Evolutionary conservation across 2,797 vertebrate species (phyloP), one percentile per base, ranked within the genome.

Genomic region (Pagetopsis macropterus): DNA sequence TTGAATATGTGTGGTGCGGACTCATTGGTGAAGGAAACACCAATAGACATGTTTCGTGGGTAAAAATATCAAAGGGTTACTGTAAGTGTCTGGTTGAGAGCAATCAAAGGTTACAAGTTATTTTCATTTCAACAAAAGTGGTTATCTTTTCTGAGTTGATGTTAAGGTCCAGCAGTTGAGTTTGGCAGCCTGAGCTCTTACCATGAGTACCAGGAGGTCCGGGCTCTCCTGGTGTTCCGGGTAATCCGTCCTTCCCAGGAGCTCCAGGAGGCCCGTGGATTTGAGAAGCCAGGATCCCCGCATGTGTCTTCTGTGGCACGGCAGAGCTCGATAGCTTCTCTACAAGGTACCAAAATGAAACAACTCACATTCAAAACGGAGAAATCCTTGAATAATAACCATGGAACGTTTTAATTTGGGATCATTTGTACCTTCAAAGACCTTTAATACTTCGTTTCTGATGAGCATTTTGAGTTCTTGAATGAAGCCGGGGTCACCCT

Each of bases 401-500:
- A 45, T 33, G 52, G 23, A 4, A 40, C 57, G 43, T 58, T 0
- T 37, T 21, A 19, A 60, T 75, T 21, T 45, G 11, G 40, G 59
- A 57, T 5, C 4, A 68, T 65, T 54, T 91, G 88, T 95, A 99
- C 98, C 98, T 97, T 98, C 97, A 93, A 99, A 96, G 89, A 98
- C 90, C 67, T 94, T 95, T 72, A 96, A 88, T 72, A 99, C 96
- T 89, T 99, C 97, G 87, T 91, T 96, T 91, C 90, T 95, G 87
- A 99, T 97, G 43, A 97, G 96, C 65, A 82, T 93, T 94, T 95
- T 97, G 84, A 99, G 96, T 94, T 99, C 97, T 88, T 98, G 95
- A 88, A 96, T 93, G 90, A 96, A 94, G 88, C 94, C 67, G 10
- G 88, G 75, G 88, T 97, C 95, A 83, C 84, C 92, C 98, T 99